phyloP scores from a whole-genome alignment of 2,113 vertebrate species.

The Ovibos moschatus region DNA sequence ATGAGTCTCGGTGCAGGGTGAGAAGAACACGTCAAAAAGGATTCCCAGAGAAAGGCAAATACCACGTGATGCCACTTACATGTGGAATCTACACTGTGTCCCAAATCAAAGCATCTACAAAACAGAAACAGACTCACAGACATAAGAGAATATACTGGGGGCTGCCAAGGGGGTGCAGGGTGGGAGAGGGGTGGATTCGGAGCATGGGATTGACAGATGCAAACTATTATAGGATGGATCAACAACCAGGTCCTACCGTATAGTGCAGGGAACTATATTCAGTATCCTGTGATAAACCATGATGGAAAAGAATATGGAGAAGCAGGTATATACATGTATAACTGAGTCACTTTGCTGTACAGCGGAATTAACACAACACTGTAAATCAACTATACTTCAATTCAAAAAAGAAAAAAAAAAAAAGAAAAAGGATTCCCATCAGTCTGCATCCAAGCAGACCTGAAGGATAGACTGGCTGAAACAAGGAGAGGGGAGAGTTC shows the following conservation, averaged over 20 bases:
- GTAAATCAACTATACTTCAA: not conserved
- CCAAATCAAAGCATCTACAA: not conserved
- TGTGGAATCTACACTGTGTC: not conserved
- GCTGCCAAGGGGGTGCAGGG: not conserved
- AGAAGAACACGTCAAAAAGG: not conserved
- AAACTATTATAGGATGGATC: not conserved
- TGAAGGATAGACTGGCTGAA: not conserved
- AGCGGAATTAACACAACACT: not conserved
- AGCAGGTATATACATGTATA: not conserved
- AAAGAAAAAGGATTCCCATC: not conserved
- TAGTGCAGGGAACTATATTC: not conserved
- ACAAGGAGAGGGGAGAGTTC: not conserved
- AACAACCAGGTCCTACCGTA: not conserved
- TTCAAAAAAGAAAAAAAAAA: not conserved
- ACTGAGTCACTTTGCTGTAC: not conserved
- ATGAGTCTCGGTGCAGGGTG: not conserved
- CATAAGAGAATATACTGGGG: accelerated
- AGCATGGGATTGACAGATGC: not conserved
- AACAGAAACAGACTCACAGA: not conserved
- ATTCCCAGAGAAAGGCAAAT: not conserved
- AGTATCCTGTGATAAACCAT: not conserved
- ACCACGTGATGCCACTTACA: not conserved
- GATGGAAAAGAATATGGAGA: not conserved
- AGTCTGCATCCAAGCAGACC: not conserved
- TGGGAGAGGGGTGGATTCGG: not conserved